Evolutionary conservation across 2,888 invertebrate genomes (phyloP).

Genomic region (Apamea monoglypha): DNA sequence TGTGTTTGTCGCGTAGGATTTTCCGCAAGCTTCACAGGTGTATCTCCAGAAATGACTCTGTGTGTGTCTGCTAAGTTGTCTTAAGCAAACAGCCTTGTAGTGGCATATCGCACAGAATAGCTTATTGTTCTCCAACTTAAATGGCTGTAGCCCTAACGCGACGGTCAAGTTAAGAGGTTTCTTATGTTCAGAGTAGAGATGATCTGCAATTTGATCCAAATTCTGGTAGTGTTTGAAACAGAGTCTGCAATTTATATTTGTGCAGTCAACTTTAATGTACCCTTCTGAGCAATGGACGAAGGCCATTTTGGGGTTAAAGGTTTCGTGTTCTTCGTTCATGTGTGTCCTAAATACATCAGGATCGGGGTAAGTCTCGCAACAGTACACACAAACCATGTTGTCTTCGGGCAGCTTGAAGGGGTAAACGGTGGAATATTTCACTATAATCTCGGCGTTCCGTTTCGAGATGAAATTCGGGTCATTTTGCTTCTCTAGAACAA

Average conservation of each 20-base stretch:
- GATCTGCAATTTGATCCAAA: slow-evolving; percentile 78
- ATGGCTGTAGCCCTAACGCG: slow-evolving; percentile 82
- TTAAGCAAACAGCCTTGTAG: slow-evolving; percentile 76
- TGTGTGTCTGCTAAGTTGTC: slow-evolving; percentile 83
- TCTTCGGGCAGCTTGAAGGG: slow-evolving; percentile 86
- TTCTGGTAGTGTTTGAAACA: slow-evolving; percentile 74
- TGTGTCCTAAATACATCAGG: slow-evolving; percentile 80
- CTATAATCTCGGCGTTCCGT: slow-evolving; percentile 86
- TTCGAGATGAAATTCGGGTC: slow-evolving; percentile 83
- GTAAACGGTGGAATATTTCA: slow-evolving; percentile 86
- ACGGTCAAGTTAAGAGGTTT: slow-evolving; percentile 74
- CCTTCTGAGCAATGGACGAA: slow-evolving; percentile 83
- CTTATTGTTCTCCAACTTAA: slow-evolving; percentile 79
- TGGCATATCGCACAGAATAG: slow-evolving; percentile 80
- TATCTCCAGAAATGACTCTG: slow-evolving; percentile 82
- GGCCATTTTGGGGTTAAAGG: slow-evolving; percentile 79
- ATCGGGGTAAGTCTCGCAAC: slow-evolving; percentile 81
- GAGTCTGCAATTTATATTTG: slow-evolving; percentile 81
- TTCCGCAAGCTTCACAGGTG: slow-evolving; percentile 86
- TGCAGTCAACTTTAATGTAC: slow-evolving; percentile 84
- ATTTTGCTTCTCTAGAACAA: slow-evolving; percentile 85
- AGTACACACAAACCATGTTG: slow-evolving; percentile 86
- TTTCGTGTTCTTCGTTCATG: slow-evolving; percentile 82
- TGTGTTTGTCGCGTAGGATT: slow-evolving; percentile 82
- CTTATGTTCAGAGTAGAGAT: slow-evolving; percentile 77